Base-by-base conservation (phyloP, 35 echinoderm and acorn worm species). In the Anneissia japonica region DNA sequence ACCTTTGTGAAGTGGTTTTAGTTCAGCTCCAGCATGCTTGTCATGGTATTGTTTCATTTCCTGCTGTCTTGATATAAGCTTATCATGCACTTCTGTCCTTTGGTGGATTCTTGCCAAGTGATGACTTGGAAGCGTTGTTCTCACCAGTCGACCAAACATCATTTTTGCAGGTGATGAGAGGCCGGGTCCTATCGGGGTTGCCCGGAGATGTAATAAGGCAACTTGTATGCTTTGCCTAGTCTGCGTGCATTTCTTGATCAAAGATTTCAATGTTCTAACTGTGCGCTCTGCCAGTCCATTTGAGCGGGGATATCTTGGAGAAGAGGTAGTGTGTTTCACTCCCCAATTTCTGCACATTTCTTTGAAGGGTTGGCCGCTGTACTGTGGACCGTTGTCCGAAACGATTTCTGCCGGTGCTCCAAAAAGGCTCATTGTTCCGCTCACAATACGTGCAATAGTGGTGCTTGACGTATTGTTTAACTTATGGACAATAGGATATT, bases 201-300 rank as follows among this genome's bases (percentile, higher is more conserved):
- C 81, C 80, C 87, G 28, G 26, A 90, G 74, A 55, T 89, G 46
- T 19, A 89, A 82, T 40, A 93, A 14, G 30, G 91, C 86, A 32
- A 77, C 30, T 83, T 83, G 85, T 31, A 75, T 30, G 34, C 89
- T 87, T 39, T 93, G 86, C 9, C 77, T 76, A 17, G 86, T 84
- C 38, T 93, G 74, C 12, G 28, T 83, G 81, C 91, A 93, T 55
- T 93, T 93, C 75, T 84, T 89, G 17, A 83, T 31, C 35, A 83
- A 46, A 33, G 36, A 41, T 32, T 79, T 33, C 0, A 87, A 26
- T 0, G 85, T 87, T 36, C 76, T 7, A 23, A 87, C 75, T 32
- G 37, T 79, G 10, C 85, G 73, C 26, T 87, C 85, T 5, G 76
- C n/a, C 31, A 79, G 17, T 32, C 74, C 75, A 39, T 87, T 87